Conservation (phyloP, 2,888 invertebrate species). For the Xanthorhoe spadicearia region DNA sequence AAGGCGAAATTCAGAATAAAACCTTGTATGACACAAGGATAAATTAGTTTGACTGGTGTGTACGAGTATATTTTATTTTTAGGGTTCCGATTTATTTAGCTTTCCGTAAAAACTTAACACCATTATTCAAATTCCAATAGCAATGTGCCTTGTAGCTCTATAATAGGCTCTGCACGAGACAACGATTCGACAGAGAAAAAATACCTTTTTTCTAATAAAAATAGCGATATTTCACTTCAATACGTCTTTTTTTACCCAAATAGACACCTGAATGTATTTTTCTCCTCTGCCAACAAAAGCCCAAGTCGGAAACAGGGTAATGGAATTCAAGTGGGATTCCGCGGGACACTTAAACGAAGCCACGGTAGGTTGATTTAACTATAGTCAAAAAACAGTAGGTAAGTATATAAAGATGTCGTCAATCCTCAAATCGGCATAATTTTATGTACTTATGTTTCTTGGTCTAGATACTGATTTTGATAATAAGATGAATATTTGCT, state of each 20-base stretch:
- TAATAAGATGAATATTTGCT: background rate
- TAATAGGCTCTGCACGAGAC: no score
- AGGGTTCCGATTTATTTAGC: no score
- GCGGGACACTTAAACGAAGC: background rate
- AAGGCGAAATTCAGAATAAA: no score
- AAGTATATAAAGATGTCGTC: background rate
- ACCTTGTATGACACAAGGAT: no score
- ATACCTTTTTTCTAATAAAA: no score
- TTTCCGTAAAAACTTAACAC: no score
- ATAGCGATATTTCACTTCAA: background rate
- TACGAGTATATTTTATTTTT: no score
- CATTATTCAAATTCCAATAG: no score
- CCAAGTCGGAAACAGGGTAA: background rate
- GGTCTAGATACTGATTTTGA: no score
- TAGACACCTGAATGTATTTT: background rate
- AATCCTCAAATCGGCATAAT: background rate
- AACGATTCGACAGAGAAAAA: no score
- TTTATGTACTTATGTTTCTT: background rate
- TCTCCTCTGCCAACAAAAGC: background rate
- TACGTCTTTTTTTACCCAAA: background rate
- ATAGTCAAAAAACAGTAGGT: background rate
- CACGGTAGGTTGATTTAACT: background rate
- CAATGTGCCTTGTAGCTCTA: no score
- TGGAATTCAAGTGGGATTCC: background rate
- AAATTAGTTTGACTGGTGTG: no score